Evolutionary conservation across 2,797 vertebrate genomes (phyloP), one percentile per base, ranked within the genome.

Genomic region (Bovichtus diacanthus): DNA sequence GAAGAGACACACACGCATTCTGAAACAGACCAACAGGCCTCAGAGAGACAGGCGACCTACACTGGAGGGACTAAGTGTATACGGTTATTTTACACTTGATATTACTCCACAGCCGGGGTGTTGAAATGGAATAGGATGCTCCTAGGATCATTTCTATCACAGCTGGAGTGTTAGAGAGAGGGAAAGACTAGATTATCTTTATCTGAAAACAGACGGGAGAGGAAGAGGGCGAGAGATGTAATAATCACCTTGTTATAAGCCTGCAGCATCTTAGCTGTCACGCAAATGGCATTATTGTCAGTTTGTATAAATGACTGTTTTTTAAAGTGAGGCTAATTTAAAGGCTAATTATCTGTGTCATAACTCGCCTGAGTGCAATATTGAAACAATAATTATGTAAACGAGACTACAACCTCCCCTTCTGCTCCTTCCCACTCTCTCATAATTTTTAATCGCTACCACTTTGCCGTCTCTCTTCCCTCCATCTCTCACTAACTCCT

Each of bases 281-380:
- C 67, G 72, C 55, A 80, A 80, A 85, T 56, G 19, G 11, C 2
- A 39, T 82, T 75, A 83, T 73, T 82, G 76, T 81, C 74, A 63
- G 56, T 86, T 82, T 78, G 75, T 55, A 89, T 84, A 50, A 84
- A 82, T 83, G 56, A 55, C 34, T 70, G 75, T 75, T 85, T 85
- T 89, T 82, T 84, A 63, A 83, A 81, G 61, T 81, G 77, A 73
- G 54, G 75, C 78, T 87, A 78, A 89, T 91, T 88, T 83, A 82
- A 86, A 85, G 76, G 81, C 80, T 87, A 86, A 91, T 90, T 85
- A 78, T 85, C 64, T 65, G 23, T 67, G 43, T 86, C 84, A 85
- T 80, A 78, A 80, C 38, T 77, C 10, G 21, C 74, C 73, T 43
- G 74, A 87, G 81, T 70, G 34, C 56, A 0, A 73, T 71, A 73